Base-by-base conservation (phyloP, 2,797 vertebrate species). In the Hemitrygon akajei region DNA sequence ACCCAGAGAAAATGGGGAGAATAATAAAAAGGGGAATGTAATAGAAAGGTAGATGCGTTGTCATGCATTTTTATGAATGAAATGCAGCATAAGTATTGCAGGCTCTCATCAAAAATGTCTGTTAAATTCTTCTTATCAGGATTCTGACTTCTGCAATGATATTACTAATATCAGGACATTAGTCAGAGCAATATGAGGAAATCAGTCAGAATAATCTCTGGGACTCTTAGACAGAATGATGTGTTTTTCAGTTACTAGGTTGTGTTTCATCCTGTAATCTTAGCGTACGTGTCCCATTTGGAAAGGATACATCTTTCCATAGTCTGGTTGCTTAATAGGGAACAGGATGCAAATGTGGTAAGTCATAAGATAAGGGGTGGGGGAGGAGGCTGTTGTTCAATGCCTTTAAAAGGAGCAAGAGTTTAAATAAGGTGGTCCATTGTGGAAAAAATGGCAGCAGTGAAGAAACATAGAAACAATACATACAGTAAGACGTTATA, bases 81-180 rank as follows among this genome's bases (percentile, higher is more conserved):
- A 89, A 3, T 86, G 82, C 47, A 18, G 27, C n/a, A 25, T n/a
- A 86, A 86, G 63, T n/a, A 69, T 69, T 66, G 66, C 20, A 3
- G 9, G 63, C 34, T 69, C 16, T 60, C 86, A n/a, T 89, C 60
- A 89, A 89, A 37, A 63, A 87, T 66, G 58, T 18, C n/a, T 87
- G 11, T n/a, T n/a, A 84, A 84, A 63, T n/a, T 14, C n/a, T 84
- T 84, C 10, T 63, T 66, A 66, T 69, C 34, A 69, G 30, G n/a
- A 89, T 69, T 37, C 63, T 63, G 84, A 87, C 5, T 16, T n/a
- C 30, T 87, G 84, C 84, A 89, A 89, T 69, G 60, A 10, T 18
- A 89, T 66, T 89, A 69, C 60, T 66, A 66, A 89, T 89, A 69
- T 89, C 86, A 89, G 63, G 86, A 89, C n/a, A 89, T 89, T 69